These are phyloP conservation scores for Ceratina calcarata DNA, from an alignment of 1,140 invertebrate genomes.

Conservation along the genomic window DNA sequence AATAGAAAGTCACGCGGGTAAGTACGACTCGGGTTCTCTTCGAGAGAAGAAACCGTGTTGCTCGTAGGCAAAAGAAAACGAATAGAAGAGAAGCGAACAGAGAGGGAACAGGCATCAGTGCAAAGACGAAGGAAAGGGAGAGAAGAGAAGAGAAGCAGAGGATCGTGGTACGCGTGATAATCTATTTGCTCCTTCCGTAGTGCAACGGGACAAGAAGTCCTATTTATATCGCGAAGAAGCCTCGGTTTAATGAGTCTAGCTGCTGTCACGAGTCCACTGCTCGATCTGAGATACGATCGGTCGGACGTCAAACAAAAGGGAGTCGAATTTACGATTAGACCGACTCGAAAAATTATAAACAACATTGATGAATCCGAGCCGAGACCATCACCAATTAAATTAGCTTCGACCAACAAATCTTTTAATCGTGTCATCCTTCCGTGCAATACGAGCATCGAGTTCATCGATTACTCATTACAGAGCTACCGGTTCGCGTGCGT, in stretches of 20 bases:
- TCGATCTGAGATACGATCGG: slow-evolving; percentile 72
- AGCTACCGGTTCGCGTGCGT: slow-evolving; percentile 57
- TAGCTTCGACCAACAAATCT: no score
- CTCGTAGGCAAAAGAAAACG: slow-evolving; percentile 58
- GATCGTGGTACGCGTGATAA: slow-evolving; percentile 67
- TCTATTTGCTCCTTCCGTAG: slow-evolving; percentile 71
- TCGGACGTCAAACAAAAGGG: slow-evolving; percentile 40
- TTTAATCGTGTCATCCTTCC: no score
- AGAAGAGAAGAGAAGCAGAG: slow-evolving; percentile 45
- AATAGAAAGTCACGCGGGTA: slow-evolving; percentile 59
- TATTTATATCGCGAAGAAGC: slow-evolving; percentile 79
- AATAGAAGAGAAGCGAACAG: slow-evolving; percentile 35
- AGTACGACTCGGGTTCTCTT: background rate
- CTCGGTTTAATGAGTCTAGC: slow-evolving; percentile 78
- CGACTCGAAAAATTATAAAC: no score
- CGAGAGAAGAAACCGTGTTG: slow-evolving; percentile 6
- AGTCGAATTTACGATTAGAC: slow-evolving; percentile 33
- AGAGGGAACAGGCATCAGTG: no score
- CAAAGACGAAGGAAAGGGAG: slow-evolving; percentile 18
- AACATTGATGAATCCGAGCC: no score
- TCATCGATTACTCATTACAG: slow-evolving; percentile 51
- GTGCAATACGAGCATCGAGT: slow-evolving; percentile 55
- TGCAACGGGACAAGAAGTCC: slow-evolving; percentile 66
- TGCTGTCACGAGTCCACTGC: slow-evolving; percentile 69
- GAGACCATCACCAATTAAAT: no score